These are phyloP conservation scores for Sebastolobus altivelis DNA, from an alignment of 2,797 vertebrate genomes.

Conservation along the genomic window DNA sequence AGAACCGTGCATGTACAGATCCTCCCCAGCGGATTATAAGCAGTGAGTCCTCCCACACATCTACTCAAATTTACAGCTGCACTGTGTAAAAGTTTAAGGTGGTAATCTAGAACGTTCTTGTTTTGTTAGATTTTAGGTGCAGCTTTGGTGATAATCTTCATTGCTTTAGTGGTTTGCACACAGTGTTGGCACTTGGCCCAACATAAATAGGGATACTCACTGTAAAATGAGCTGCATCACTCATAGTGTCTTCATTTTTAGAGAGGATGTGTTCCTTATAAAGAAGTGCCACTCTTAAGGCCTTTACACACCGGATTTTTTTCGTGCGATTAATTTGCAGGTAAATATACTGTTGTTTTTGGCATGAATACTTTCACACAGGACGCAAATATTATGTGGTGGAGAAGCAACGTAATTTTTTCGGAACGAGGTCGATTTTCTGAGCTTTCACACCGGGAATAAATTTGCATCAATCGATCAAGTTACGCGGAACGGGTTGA, in stretches of 20 bases:
- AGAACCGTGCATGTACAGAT: slow-evolving; percentile 67
- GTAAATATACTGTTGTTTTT: too few relatives aligned
- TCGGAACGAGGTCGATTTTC: fast-evolving
- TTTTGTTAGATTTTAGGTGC: slow-evolving; percentile 9
- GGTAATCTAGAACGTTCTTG: slow-evolving; percentile 28
- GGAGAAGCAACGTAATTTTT: too few relatives aligned
- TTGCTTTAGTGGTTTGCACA: slow-evolving; percentile 29
- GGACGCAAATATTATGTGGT: too few relatives aligned
- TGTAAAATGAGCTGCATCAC: not conserved
- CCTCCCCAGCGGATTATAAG: slow-evolving; percentile 68
- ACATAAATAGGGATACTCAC: not conserved
- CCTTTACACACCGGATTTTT: too few relatives aligned
- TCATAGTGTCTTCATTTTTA: not conserved
- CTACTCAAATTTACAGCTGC: slow-evolving; percentile 60
- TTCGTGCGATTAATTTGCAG: fast-evolving
- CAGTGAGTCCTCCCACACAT: slow-evolving; percentile 68
- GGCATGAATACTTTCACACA: too few relatives aligned
- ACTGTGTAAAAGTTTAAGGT: slow-evolving; percentile 40
- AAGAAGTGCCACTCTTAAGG: not conserved
- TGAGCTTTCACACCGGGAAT: fast-evolving
- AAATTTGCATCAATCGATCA: too few relatives aligned
- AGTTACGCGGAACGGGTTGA: too few relatives aligned
- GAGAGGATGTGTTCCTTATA: not conserved
- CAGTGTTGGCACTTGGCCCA: not conserved
- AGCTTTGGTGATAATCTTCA: slow-evolving; percentile 18